Base-by-base conservation (phyloP, 2,797 vertebrate species). In the Sebastiscus tertius region DNA sequence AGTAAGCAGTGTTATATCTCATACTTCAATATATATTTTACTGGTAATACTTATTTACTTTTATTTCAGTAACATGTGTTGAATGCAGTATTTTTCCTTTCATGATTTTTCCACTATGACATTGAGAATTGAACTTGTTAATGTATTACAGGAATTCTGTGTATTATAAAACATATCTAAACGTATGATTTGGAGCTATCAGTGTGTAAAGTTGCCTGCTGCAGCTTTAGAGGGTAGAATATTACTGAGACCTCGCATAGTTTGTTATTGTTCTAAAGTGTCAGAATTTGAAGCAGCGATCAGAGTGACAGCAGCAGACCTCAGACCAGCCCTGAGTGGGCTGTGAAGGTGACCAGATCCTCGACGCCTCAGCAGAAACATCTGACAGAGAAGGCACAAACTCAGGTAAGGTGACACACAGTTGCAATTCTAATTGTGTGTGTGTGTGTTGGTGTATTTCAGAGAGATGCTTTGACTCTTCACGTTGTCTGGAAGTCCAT, bases 331-430 rank as follows among this genome's bases (percentile, higher is more conserved):
- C 74, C 16, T 20, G 42, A 46, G 42, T 34, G 33, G 10, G 33
- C 33, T 9, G 3, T 34, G 34, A 10, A 34, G 34, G 34, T 34
- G 34, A 34, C 34, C 34, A 34, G 34, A 34, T 34, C 34, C 34
- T 34, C 34, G 10, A 34, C 34, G 10, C 34, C 34, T 34, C 34
- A 4, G 72, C 72, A 58, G 22, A 49, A 75, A 46, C 49, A 36
- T 58, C 27, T 79, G 72, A 65, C 79, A 70, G 55, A 79, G 65
- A 49, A 70, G 59, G 36, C 65, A 14, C 22, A 60, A 65, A 60
- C 27, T 31, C 60, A 24, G 60, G 67, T 65, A 13, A 39, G 36
- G 36, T 39, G 71, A 63, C 33, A 69, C 64, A 26, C 22, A 54
- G 42, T 46, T 14, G 33, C 33, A 34, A 34, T 34, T 34, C 34